A percentile compares a stretch with the other conserved stretches of the same genome.
These are phyloP conservation scores for Eidolon helvum DNA, from an alignment of 2,113 vertebrate species.

Conservation along the genomic window DNA sequence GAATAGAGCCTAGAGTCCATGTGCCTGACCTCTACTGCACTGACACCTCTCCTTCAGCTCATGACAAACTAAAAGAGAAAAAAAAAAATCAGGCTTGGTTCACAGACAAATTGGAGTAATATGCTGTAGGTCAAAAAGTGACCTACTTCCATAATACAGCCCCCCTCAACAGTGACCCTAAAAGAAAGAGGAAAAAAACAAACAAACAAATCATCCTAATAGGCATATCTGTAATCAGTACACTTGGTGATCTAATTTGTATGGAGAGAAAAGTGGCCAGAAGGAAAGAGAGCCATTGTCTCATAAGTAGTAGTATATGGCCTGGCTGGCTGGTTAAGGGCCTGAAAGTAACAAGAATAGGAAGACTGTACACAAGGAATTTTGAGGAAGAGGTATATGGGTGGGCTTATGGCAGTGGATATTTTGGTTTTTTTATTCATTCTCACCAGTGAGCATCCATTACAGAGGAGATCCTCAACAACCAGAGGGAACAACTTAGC, in stretches of 20 bases:
- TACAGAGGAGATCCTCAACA: neutral
- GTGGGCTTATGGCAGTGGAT: neutral
- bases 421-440: neutral
- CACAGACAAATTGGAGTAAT: neutral
- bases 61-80: neutral
- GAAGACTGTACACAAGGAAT: neutral
- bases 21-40: neutral
- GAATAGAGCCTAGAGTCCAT: neutral
- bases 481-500: neutral
- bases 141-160: neutral
- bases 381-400: neutral
- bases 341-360: neutral
- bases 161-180: neutral
- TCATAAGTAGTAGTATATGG: neutral
- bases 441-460: neutral
- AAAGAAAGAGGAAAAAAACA: neutral
- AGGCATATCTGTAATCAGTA: neutral
- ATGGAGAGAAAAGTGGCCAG: neutral
- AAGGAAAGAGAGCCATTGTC: neutral
- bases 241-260: neutral
- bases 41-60: neutral
- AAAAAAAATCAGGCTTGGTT: neutral
- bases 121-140: neutral
- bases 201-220: neutral
- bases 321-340: neutral